A percentile compares a stretch with the other conserved stretches of the same genome.
phyloP scores from a whole-genome alignment of 2,797 vertebrate species.

The Premnoplex brunnescens region DNA sequence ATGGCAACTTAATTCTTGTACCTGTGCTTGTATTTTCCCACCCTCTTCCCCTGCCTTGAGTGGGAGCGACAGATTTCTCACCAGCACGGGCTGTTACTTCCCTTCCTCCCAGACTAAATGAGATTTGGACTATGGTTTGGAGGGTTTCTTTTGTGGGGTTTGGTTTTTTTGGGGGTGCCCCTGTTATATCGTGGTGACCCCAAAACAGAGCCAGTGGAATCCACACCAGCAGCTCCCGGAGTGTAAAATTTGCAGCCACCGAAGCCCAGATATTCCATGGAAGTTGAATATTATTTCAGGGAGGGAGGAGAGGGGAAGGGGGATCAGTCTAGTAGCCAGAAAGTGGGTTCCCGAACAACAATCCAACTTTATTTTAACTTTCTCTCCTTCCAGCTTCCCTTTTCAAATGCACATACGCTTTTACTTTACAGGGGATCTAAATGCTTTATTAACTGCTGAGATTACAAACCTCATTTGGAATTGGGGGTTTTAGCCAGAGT shows the following conservation, averaged over 20 bases:
- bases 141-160: no score
- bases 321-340: neutral
- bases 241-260: neutral
- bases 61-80: neutral
- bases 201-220: neutral
- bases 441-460: constrained; percentile 12
- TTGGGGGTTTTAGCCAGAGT: neutral
- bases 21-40: neutral
- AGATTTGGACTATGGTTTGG: neutral
- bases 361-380: neutral
- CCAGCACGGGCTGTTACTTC: neutral
- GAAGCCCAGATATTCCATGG: neutral
- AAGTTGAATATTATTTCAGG: neutral
- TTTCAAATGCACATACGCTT: neutral
- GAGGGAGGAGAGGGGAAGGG: neutral
- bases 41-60: neutral
- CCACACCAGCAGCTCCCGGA: neutral
- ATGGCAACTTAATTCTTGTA: constrained; percentile 13
- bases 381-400: neutral
- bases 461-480: constrained; percentile 33
- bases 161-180: accelerated
- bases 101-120: neutral
- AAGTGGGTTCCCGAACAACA: neutral
- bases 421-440: neutral
- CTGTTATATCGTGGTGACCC: neutral